Evolutionary conservation across 1,140 invertebrate genomes (phyloP).

Genomic region (Teleogryllus occipitalis): DNA sequence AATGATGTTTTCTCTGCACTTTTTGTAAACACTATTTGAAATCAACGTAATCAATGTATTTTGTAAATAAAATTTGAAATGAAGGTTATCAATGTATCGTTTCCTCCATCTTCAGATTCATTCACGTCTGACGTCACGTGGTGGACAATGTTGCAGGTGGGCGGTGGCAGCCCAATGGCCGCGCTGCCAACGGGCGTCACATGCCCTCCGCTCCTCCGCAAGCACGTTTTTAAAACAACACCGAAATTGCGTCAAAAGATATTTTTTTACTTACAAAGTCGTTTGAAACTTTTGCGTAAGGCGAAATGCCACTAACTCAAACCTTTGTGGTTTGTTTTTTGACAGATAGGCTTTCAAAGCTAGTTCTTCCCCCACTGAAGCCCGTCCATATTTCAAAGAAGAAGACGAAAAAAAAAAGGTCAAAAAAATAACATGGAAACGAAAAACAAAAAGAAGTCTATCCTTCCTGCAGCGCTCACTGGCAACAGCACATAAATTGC

Average conservation of each 20-base stretch:
- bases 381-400: conserved; percentile 12
- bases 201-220: neutral
- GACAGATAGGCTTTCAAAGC: conserved; percentile 10
- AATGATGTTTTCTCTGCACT: no score
- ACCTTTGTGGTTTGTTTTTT: conserved; percentile 9
- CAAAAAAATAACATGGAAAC: conserved; percentile 11
- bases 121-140: no score
- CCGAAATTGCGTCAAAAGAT: neutral
- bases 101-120: no score
- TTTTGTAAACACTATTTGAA: no score
- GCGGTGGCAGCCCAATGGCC: no score
- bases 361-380: conserved; percentile 4
- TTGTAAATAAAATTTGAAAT: no score
- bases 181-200: no score
- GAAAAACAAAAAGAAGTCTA: conserved; percentile 16
- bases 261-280: neutral
- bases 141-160: no score
- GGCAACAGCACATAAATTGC: conserved; percentile 19
- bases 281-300: neutral
- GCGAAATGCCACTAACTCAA: neutral
- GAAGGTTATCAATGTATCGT: no score
- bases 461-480: conserved; percentile 11
- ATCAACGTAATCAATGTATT: no score
- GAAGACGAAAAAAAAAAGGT: conserved; percentile 8
- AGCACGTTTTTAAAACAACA: neutral